Percentiles rank a stretch among this genome's conserved stretches.
Evolutionary conservation across 2,797 vertebrate genomes (phyloP).

Genomic region (Calcarius lapponicus): DNA sequence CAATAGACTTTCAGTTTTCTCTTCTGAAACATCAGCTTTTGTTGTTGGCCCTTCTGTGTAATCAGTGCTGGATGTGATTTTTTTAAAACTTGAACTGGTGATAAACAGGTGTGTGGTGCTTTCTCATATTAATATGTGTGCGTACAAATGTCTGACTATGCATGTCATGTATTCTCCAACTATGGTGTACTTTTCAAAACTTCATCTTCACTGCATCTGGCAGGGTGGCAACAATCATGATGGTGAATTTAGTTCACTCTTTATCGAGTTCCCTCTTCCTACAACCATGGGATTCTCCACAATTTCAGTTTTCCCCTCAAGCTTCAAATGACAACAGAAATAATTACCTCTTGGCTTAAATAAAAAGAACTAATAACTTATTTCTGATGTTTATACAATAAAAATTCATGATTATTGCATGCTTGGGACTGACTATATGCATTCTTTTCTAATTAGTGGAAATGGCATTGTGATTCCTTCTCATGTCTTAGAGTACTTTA

Average conservation of each 20-base stretch:
- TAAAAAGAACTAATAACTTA: conserved; percentile 22
- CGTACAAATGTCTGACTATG: neutral
- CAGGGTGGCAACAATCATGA: neutral
- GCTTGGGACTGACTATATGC: neutral
- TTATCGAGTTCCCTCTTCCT: neutral
- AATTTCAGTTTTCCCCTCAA: neutral
- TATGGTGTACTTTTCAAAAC: neutral
- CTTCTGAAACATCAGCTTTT: neutral
- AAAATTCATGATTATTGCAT: conserved; percentile 6
- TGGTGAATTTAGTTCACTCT: neutral
- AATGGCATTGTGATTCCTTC: neutral
- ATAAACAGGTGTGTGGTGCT: neutral
- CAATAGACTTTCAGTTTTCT: neutral
- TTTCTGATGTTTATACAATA: conserved; percentile 33
- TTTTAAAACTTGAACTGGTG: neutral
- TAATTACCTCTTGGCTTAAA: conserved; percentile 13
- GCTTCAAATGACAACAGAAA: conserved; percentile 29
- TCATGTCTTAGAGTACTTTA: neutral
- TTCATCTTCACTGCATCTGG: neutral
- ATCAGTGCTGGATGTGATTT: neutral
- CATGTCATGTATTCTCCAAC: neutral
- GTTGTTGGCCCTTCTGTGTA: neutral
- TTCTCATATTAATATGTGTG: neutral
- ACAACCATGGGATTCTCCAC: neutral
- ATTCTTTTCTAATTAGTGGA: conserved; percentile 43